Base-by-base conservation (phyloP, 2,797 vertebrate genomes). In the Hyperoplus immaculatus region DNA sequence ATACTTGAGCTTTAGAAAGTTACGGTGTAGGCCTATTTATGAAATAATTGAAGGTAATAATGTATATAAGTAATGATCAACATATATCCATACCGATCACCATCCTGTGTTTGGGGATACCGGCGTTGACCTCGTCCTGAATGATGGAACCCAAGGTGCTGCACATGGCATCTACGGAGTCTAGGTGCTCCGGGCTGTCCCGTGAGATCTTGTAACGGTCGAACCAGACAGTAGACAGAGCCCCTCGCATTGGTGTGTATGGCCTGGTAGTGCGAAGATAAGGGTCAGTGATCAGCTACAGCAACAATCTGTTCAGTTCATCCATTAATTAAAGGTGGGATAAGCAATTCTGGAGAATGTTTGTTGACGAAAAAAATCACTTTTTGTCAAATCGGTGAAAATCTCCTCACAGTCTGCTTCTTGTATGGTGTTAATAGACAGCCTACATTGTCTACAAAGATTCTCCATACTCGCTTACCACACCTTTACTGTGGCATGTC, bases 161-260 rank as follows among this genome's bases (percentile, higher is more conserved):
- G 80, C 96, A 96, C 96, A 97, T 97, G 6, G 64, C 66, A 55
- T 97, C 95, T 45, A 98, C 93, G 8, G 96, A 97, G 75, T 97
- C 96, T 13, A 94, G 93, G 88, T 97, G 95, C 72, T 98, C 97
- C 2, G 95, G 94, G 84, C 94, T 95, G 50, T 97, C 93, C 15
- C 77, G 89, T 9, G 94, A 96, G 85, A 98, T 96, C 93, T 96
- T 96, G 64, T 93, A 79, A 21, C 96, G 95, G 90, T 98, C 96
- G 91, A 97, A 97, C 97, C 97, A 98, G 57, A 97, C 96, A 7
- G 92, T 96, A 72, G 96, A 97, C 79, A 89, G 59, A 36, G 91
- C 89, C 77, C 96, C 96, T 73, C 89, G 91, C 95, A 97, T 92
- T 1, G 96, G 96, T 59, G 96, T 97, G 77, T 97, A 98, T 0